phyloP scores from a whole-genome alignment of 2,888 invertebrate species.

The Tipula vernalis region DNA sequence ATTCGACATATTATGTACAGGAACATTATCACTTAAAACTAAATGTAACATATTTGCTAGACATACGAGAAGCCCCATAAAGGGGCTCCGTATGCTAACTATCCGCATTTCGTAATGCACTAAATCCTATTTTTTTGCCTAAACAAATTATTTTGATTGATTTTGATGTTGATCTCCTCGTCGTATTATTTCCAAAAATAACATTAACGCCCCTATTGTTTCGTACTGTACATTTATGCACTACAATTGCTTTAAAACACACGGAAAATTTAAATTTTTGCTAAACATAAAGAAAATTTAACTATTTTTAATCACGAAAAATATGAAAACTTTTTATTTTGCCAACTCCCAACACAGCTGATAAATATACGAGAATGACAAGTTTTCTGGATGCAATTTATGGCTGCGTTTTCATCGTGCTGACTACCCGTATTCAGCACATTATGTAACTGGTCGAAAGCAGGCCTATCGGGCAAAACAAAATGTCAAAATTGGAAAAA shows the following conservation, averaged over 20 bases:
- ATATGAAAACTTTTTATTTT: not conserved
- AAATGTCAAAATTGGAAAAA: not conserved
- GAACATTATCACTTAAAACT: constrained; percentile 21
- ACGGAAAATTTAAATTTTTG: not conserved
- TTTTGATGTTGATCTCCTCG: constrained; percentile 5
- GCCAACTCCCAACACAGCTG: constrained; percentile 10
- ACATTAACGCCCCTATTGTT: not conserved
- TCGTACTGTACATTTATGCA: not conserved
- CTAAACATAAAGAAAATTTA: not conserved
- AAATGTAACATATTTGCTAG: constrained; percentile 9
- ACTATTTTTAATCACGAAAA: not conserved
- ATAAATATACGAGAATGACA: not conserved
- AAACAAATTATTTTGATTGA: constrained; percentile 7
- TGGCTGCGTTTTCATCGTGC: not conserved
- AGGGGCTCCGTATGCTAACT: not conserved
- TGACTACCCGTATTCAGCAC: not conserved
- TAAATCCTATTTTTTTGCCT: not conserved
- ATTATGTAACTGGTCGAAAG: not conserved
- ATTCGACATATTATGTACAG: constrained; percentile 44
- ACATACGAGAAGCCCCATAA: constrained; percentile 5
- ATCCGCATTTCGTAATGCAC: constrained; percentile 10
- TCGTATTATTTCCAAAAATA: not conserved
- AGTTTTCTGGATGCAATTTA: not conserved
- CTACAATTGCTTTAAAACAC: not conserved
- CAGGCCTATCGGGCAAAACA: not conserved